Percentiles rank a stretch among this genome's conserved stretches.
phyloP scores from a whole-genome alignment of 2,888 invertebrate genomes.

The Mycogona germanica region DNA sequence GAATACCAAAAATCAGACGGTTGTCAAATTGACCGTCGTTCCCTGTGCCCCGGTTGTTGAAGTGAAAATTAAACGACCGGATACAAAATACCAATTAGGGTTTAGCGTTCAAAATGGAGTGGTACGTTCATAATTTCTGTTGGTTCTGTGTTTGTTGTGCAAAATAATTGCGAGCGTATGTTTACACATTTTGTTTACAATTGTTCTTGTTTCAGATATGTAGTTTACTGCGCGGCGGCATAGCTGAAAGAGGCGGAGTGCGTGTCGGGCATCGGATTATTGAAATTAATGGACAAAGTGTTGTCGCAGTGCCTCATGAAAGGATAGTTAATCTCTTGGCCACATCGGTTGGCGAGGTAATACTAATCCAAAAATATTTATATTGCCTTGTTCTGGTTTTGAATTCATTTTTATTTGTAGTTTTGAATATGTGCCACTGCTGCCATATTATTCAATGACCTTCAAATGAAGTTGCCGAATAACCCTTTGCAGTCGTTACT shows the following conservation, averaged over 20 bases:
- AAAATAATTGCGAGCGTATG: conserved; percentile 10
- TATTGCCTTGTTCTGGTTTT: conserved; percentile 7
- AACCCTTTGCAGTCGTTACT: not conserved
- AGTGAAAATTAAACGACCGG: conserved; percentile 96
- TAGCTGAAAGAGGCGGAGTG: conserved; percentile 97
- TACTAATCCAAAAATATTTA: too few relatives aligned
- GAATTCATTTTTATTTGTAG: not conserved
- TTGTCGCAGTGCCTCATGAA: conserved; percentile 98
- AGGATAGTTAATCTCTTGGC: conserved; percentile 98
- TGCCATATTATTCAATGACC: not conserved
- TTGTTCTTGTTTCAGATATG: conserved; percentile 58
- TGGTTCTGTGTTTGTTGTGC: not conserved
- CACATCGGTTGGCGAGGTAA: conserved; percentile 97
- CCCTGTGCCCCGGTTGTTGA: conserved; percentile 99
- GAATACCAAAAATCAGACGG: conserved; percentile 90
- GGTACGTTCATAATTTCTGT: conserved; percentile 42
- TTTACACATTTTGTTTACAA: conserved; percentile 19
- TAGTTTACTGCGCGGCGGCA: conserved; percentile 93
- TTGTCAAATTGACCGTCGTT: conserved; percentile 96
- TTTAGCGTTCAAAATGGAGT: conserved; percentile 99
- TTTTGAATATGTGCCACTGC: not conserved
- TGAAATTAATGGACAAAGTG: conserved; percentile 99
- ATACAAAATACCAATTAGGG: conserved; percentile 98
- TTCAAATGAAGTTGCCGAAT: not conserved
- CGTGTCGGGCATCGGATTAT: conserved; percentile 99